These are phyloP conservation scores for Ophion slaviceki DNA, from an alignment of 2,888 invertebrate genomes.

Conservation along the genomic window DNA sequence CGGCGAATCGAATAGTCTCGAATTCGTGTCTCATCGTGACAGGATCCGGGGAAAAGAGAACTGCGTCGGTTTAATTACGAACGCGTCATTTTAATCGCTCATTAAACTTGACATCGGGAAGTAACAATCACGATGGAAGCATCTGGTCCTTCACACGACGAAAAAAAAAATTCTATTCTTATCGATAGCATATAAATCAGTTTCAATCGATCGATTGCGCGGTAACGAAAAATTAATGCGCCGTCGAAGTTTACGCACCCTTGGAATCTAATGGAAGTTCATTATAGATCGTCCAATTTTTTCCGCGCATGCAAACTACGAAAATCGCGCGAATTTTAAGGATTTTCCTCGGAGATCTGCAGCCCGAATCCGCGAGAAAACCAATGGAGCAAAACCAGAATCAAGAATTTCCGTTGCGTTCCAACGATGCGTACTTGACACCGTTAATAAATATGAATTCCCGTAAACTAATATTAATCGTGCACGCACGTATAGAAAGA, in stretches of 20 bases:
- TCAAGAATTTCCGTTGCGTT: background rate
- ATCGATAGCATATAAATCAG: slow-evolving; percentile 11
- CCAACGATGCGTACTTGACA: background rate
- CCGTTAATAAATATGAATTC: slow-evolving; percentile 58
- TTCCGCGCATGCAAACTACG: background rate
- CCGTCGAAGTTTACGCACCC: background rate
- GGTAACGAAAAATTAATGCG: background rate
- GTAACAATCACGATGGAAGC: slow-evolving; percentile 4
- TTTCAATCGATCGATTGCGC: slow-evolving; percentile 25
- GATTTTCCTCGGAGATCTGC: background rate
- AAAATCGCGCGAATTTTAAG: background rate
- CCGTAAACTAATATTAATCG: slow-evolving; percentile 26
- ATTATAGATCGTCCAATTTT: background rate
- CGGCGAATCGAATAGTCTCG: too few relatives aligned
- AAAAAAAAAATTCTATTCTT: background rate
- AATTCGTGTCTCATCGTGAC: background rate
- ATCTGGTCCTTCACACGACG: background rate
- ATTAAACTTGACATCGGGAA: background rate
- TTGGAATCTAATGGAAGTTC: background rate
- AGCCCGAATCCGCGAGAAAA: background rate
- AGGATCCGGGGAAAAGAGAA: background rate
- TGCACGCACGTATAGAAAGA: background rate
- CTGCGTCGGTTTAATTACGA: background rate
- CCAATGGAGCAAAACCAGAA: background rate
- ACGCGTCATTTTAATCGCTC: background rate